These are phyloP conservation scores for Acanthaster planci DNA, from an alignment of 35 echinoderm and acorn worm genomes.

Conservation along the genomic window DNA sequence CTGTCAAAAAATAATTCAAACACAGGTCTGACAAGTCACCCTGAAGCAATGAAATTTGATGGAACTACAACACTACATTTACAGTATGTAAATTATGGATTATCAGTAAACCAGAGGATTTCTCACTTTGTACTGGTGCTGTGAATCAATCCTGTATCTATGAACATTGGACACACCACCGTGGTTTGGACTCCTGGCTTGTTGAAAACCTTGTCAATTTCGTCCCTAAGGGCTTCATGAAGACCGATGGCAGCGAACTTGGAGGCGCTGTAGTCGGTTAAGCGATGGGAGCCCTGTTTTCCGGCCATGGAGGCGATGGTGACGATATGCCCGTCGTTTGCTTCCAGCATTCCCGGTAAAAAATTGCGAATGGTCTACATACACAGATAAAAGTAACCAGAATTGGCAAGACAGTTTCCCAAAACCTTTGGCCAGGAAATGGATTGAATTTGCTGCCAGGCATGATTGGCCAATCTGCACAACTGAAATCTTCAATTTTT, in stretches of 20 bases:
- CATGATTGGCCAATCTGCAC: no score
- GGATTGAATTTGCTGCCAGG: no score
- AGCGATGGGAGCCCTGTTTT: constrained; percentile 44
- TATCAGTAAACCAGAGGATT: neutral
- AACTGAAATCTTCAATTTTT: no score
- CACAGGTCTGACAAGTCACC: no score
- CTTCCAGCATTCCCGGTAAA: constrained; percentile 70
- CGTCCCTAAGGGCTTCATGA: constrained; percentile 66
- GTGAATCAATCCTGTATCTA: constrained; percentile 86
- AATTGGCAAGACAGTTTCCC: no score
- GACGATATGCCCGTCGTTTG: constrained; percentile 72
- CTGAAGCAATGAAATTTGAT: no score
- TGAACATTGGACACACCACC: constrained; percentile 63
- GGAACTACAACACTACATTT: no score
- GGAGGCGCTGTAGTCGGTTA: constrained; percentile 78
- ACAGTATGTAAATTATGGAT: no score
- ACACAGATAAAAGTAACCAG: no score
- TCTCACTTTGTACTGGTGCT: constrained; percentile 17
- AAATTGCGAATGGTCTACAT: constrained; percentile 66
- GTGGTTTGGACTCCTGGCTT: constrained; percentile 65
- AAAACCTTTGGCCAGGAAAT: no score
- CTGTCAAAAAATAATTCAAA: no score
- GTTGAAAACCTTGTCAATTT: constrained; percentile 57
- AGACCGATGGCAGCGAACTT: constrained; percentile 76
- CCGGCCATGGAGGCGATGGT: constrained; percentile 66